These are phyloP conservation scores for Chromobotia macracanthus DNA, from an alignment of 2,797 vertebrate genomes.

Conservation along the genomic window DNA sequence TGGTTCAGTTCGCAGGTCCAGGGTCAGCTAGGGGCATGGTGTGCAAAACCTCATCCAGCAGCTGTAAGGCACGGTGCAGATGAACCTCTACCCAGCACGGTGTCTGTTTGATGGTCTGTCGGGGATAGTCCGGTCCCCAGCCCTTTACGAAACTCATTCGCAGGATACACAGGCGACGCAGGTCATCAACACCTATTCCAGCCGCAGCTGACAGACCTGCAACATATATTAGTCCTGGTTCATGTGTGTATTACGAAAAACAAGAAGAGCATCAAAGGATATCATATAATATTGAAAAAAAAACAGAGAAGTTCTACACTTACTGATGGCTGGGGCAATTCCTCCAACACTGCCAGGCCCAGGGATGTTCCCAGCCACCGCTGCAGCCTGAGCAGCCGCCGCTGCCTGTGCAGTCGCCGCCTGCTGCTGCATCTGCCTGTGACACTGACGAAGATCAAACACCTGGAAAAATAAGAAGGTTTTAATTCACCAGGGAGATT, in stretches of 20 bases:
- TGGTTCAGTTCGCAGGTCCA: constrained; percentile 55
- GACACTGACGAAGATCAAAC: constrained; percentile 79
- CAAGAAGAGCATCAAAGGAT: no score
- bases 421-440: constrained; percentile 84
- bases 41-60: constrained; percentile 83
- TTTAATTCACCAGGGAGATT: background rate
- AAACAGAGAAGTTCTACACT: constrained; percentile 52
- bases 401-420: constrained; percentile 76
- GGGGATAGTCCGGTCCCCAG: constrained; percentile 82
- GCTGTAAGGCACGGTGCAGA: constrained; percentile 80
- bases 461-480: constrained; percentile 59
- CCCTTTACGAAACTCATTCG: constrained; percentile 84
- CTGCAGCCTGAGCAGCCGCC: constrained; percentile 67
- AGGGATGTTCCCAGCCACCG: constrained; percentile 73
- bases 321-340: constrained; percentile 67
- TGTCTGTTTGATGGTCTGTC: constrained; percentile 83
- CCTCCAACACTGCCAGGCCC: constrained; percentile 67
- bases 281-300: no score
- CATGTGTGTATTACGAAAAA: no score
- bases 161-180: constrained; percentile 79
- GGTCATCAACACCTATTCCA: constrained; percentile 79
- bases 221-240: background rate
- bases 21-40: constrained; percentile 72
- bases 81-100: constrained; percentile 85
- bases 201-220: constrained; percentile 72